A percentile compares a stretch with the other conserved stretches of the same genome.
Conservation (phyloP, 2,113 vertebrate species). For the Xiphias gladius region DNA sequence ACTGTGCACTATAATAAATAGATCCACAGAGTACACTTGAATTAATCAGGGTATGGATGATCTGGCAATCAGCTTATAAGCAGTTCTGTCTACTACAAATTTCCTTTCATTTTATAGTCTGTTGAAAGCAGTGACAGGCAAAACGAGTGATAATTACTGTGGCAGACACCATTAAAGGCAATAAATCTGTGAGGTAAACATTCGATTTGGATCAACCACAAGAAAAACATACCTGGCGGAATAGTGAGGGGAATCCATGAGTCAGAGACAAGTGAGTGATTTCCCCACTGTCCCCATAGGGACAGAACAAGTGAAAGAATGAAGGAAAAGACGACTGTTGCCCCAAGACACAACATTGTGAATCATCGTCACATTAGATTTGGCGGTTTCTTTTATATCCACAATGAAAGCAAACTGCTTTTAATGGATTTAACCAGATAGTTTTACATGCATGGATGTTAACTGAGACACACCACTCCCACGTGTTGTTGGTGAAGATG, state of each 20-base stretch:
- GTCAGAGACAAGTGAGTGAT: conserved; percentile 23
- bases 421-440: conserved; percentile 9
- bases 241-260: conserved; percentile 40
- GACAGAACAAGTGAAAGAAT: conserved; percentile 25
- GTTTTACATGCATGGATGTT: neutral
- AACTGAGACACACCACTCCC: conserved; percentile 3
- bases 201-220: conserved; percentile 17
- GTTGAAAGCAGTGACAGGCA: conserved; percentile 33
- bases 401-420: conserved; percentile 18
- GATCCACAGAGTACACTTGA: neutral
- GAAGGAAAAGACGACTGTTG: conserved; percentile 10
- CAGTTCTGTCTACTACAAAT: conserved; percentile 4
- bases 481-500: conserved; percentile 23
- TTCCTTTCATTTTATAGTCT: conserved; percentile 33
- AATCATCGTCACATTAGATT: conserved; percentile 24
- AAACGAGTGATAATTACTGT: conserved; percentile 26
- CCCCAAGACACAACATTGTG: conserved; percentile 7
- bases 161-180: neutral
- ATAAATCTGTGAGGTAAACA: neutral
- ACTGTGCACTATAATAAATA: neutral
- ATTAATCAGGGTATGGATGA: neutral
- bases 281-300: neutral
- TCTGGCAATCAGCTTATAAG: conserved; percentile 3
- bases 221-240: conserved; percentile 34
- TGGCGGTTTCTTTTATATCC: conserved; percentile 11